Base-by-base conservation (phyloP, 2,797 vertebrate species). In the Mus minutoides region DNA sequence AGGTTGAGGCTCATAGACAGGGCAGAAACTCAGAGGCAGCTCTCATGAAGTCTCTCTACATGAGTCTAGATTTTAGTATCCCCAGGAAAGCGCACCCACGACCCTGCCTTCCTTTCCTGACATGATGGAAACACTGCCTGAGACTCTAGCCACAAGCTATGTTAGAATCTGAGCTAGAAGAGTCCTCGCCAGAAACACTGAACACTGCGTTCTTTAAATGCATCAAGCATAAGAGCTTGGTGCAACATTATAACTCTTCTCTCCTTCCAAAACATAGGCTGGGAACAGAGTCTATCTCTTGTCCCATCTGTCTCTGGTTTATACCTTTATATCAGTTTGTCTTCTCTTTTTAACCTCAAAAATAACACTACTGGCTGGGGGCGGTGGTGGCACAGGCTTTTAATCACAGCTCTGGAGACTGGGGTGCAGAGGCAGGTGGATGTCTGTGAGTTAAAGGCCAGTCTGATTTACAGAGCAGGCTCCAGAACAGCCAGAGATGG, bases 221-320 rank as follows among this genome's bases (percentile, higher is more conserved):
- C 10, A 52, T 24, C 60, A 13, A 93, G 4, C 88, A 8, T 64
- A 82, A 56, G 40, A 58, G 29, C 46, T 64, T 93, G 78, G 67
- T 54, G 73, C 75, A 90, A 90, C 95, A 93, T 75, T 71, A 43
- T 76, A 10, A 86, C 91, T 94, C 78, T 92, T 83, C 13, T 52
- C 75, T 92, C 40, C 69, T 95, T 92, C 62, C 76, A 94, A 87
- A 89, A 92, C 94, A 54, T 49, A 94, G 29, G 58, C 67, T 91
- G 31, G 58, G 91, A 92, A 77, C 54, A 29, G n/a, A 76, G 49
- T 40, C 69, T 78, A 3, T 49, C 12, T 31, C 64, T 64, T 75
- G 24, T 88, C 24, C 37, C 49, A 86, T 89, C 69, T 69, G 1
- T 79, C 37, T 34, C 71, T 62, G 40, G 24, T 87, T 22, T 77